phyloP scores from a whole-genome alignment of 2,888 invertebrate species.

The Morinoia aosen region DNA sequence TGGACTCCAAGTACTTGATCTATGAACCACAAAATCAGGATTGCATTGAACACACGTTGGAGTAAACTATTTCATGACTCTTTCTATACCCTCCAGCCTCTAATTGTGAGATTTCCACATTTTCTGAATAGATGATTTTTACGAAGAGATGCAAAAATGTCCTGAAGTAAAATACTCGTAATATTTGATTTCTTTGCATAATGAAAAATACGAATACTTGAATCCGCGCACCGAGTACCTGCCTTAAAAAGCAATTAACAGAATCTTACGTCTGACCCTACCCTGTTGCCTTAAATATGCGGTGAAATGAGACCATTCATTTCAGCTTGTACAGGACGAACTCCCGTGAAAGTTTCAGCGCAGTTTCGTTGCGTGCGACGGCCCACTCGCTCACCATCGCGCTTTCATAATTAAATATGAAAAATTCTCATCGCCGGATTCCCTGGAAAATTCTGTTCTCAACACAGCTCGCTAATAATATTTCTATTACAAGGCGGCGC shows the following conservation, averaged over 20 bases:
- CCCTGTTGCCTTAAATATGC: not conserved
- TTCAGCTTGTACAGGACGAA: not conserved
- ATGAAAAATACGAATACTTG: not conserved
- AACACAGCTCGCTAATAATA: constrained; percentile 43
- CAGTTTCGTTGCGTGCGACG: not conserved
- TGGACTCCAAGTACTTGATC: no score
- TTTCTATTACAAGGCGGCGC: constrained; percentile 28
- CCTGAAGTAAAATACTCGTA: no score
- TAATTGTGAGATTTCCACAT: no score
- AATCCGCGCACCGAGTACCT: not conserved
- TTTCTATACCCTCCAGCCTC: no score
- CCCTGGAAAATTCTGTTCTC: not conserved
- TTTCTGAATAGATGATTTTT: no score
- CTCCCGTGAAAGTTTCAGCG: not conserved
- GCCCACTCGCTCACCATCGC: not conserved
- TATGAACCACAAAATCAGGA: no score
- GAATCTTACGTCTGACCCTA: not conserved
- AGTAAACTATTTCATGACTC: no score
- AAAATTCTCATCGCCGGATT: not conserved
- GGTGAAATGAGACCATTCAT: not conserved
- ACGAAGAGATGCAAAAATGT: no score
- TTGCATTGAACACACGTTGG: no score
- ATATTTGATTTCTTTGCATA: not conserved
- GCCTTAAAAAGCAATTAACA: not conserved
- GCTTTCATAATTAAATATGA: constrained; percentile 12